Conservation (phyloP, 2,797 vertebrate genomes). For the Cephalopachus bancanus region DNA sequence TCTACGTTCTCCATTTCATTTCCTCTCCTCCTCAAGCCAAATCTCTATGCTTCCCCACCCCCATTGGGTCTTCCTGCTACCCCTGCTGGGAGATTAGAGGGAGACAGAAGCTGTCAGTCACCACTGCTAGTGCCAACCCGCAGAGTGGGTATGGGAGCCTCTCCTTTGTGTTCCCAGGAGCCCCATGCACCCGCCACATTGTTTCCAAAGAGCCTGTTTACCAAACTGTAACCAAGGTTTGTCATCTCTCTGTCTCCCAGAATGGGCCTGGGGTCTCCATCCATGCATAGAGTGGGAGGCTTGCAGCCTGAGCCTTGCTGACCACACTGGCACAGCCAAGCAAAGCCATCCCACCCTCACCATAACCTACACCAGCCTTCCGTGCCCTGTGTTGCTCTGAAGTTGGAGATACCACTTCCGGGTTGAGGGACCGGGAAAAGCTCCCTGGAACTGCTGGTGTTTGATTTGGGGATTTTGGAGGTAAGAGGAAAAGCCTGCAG, state of each 20-base stretch:
- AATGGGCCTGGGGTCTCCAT: neutral
- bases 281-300: neutral
- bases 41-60: neutral
- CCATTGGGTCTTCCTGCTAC: neutral
- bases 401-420: neutral
- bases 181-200: neutral
- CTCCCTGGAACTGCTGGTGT: neutral
- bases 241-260: neutral
- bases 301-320: rapidly evolving
- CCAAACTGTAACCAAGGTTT: neutral
- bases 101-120: neutral
- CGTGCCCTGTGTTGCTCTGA: neutral
- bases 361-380: neutral
- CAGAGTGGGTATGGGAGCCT: too few species aligned
- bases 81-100: too few species aligned
- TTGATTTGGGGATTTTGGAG: neutral
- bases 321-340: neutral
- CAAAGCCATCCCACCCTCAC: neutral
- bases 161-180: neutral
- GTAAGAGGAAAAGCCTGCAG: neutral
- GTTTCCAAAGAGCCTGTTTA: neutral
- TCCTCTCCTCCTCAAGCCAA: constrained; percentile 46
- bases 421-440: neutral
- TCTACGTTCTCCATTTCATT: constrained; percentile 78
- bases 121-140: neutral